These are phyloP conservation scores for Pantherophis vulpinus DNA, from an alignment of 2,797 vertebrate genomes.

Conservation along the genomic window DNA sequence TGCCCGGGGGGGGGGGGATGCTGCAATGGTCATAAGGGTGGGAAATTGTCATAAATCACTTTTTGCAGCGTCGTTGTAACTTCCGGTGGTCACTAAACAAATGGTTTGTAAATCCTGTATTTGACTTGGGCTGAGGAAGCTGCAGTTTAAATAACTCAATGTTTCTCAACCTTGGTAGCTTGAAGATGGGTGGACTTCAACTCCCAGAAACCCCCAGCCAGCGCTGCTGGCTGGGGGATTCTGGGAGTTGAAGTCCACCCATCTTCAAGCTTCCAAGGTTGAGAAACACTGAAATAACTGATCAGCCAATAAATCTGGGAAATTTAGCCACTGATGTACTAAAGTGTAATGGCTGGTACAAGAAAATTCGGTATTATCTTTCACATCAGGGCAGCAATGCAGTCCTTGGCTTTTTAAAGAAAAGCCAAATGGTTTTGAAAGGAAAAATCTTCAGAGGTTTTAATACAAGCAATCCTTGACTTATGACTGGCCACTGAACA, in stretches of 20 bases:
- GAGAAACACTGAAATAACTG: not conserved
- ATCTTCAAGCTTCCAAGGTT: too few species aligned
- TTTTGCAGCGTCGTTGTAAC: not conserved
- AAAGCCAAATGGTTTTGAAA: not conserved
- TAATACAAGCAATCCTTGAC: not conserved
- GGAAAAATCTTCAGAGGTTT: not conserved
- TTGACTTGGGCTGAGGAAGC: not conserved
- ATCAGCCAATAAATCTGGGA: not conserved
- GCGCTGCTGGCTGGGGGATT: too few species aligned
- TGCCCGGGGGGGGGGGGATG: too few species aligned
- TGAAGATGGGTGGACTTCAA: too few species aligned
- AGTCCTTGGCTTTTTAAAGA: not conserved
- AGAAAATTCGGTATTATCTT: not conserved
- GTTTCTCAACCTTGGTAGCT: too few species aligned
- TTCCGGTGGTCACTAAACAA: not conserved
- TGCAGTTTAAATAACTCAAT: not conserved
- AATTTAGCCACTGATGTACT: not conserved
- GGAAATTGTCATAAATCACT: not conserved
- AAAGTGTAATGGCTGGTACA: not conserved
- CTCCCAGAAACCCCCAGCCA: too few species aligned
- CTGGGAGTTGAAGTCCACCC: too few species aligned
- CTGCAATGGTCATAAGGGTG: not conserved
- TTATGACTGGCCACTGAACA: not conserved
- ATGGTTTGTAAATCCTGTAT: not conserved
- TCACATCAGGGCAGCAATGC: not conserved